Base-by-base conservation (phyloP, 2,888 invertebrate genomes). In the Micropterix aruncella region DNA sequence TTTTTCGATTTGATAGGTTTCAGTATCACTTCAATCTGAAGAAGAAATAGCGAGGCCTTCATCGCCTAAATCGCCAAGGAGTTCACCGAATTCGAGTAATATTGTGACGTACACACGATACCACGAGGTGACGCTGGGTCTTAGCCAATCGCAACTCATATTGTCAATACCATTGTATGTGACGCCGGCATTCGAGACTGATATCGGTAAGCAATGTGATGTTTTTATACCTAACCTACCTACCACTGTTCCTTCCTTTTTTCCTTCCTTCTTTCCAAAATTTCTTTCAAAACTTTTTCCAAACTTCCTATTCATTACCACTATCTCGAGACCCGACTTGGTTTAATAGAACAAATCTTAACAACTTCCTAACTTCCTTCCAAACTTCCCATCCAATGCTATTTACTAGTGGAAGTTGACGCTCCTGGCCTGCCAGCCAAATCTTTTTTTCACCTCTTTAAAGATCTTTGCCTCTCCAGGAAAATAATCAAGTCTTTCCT, bases 11-110 rank as follows among this genome's bases (percentile, higher is more conserved):
- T n/a, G n/a, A n/a, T n/a, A 71, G 70, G 70, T 71, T 1, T 92
- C 94, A 3, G 95, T 96, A 1, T 91, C 94, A n/a, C 63, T 97
- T 38, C 96, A 97, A 64, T 92, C 93, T 48, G 93, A 94, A 63
- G 96, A 97, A 54, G 67, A 75, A 50, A 59, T 71, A 17, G 70
- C 67, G 49, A 62, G 65, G 1, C 69, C 65, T 49, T 65, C 67
- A 3, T 66, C 68, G 42, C 60, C 58, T 48, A 66, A 61, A 53
- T 68, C 37, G 52, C 53, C 42, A 53, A 50, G 41, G 55, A 65
- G 57, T 43, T 68, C 65, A 50, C 70, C 70, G 2, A 63, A 60
- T 63, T 78, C 64, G 16, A 75, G 75, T 18, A 70, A 75, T 55
- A 65, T 80, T 4, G 75, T 82, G 52, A 89, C 91, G 14, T 90